Evolutionary conservation across 2,888 invertebrate species (phyloP).

Genomic region (Pediacus dermestoides): DNA sequence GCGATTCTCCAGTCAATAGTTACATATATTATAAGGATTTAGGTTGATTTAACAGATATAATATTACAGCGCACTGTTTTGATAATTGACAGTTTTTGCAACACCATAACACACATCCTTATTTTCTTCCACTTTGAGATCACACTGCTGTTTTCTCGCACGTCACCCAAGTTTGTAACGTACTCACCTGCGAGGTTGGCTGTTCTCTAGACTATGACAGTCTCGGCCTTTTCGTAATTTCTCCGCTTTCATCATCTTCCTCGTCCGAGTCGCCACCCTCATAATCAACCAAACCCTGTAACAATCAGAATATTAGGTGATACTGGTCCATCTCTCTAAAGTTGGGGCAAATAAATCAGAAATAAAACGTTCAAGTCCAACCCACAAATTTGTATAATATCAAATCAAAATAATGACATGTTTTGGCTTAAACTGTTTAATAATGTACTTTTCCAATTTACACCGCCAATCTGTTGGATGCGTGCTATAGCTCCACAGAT

Average conservation of each 20-base stretch:
- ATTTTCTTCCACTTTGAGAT: slow-evolving; percentile 47
- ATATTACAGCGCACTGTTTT: background rate
- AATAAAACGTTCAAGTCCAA: background rate
- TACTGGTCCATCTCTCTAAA: background rate
- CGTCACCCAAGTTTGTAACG: slow-evolving; percentile 41
- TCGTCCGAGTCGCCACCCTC: slow-evolving; percentile 97
- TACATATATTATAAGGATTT: no score
- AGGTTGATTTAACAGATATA: no score
- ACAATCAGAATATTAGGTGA: background rate
- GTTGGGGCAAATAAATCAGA: background rate
- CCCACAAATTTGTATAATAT: background rate
- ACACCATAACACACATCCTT: no score
- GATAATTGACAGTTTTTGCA: slow-evolving; percentile 42
- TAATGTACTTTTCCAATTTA: no score
- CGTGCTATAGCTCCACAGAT: no score
- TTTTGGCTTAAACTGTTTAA: no score
- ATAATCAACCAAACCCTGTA: slow-evolving; percentile 89
- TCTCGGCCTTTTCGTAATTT: slow-evolving; percentile 65
- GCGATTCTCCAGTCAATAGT: no score
- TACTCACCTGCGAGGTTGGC: slow-evolving; percentile 36
- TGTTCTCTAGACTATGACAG: slow-evolving; percentile 62
- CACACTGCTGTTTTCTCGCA: slow-evolving; percentile 43
- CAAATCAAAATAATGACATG: no score
- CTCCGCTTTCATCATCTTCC: slow-evolving; percentile 72
- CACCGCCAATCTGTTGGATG: no score